These are phyloP conservation scores for Camponotus fellah DNA, from an alignment of 2,888 invertebrate genomes.

Conservation along the genomic window DNA sequence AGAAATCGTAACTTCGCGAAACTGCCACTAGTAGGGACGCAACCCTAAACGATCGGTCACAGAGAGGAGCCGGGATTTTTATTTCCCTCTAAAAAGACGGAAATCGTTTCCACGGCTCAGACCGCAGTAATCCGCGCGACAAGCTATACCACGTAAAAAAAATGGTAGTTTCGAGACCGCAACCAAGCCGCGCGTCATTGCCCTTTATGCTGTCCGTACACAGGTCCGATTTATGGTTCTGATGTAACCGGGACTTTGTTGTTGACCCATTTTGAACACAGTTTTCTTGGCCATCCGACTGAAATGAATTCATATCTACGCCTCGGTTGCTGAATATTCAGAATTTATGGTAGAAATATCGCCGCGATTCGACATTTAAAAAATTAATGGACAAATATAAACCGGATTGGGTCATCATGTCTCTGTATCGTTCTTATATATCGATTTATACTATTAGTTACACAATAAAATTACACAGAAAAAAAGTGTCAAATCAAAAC, in stretches of 20 bases:
- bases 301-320: not conserved
- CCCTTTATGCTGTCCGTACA: slow-evolving; percentile 14
- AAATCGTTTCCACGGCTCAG: not conserved
- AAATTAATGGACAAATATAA: not conserved
- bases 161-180: slow-evolving; percentile 44
- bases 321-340: not conserved
- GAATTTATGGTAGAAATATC: not conserved
- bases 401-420: not conserved
- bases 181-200: slow-evolving; percentile 17
- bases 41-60: not conserved
- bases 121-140: slow-evolving; percentile 32
- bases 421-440: not conserved
- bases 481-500: no score
- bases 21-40: not conserved
- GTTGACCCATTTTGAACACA: slow-evolving; percentile 10
- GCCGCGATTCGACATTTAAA: not conserved
- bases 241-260: not conserved
- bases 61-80: not conserved
- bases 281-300: not conserved
- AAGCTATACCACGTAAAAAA: slow-evolving; percentile 40
- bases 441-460: not conserved
- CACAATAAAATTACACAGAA: not conserved
- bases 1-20: not conserved
- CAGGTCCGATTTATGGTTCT: slow-evolving; percentile 20
- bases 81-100: slow-evolving; percentile 43